phyloP scores from a whole-genome alignment of 64 coral and sea anemone genomes.

The Porites lutea region DNA sequence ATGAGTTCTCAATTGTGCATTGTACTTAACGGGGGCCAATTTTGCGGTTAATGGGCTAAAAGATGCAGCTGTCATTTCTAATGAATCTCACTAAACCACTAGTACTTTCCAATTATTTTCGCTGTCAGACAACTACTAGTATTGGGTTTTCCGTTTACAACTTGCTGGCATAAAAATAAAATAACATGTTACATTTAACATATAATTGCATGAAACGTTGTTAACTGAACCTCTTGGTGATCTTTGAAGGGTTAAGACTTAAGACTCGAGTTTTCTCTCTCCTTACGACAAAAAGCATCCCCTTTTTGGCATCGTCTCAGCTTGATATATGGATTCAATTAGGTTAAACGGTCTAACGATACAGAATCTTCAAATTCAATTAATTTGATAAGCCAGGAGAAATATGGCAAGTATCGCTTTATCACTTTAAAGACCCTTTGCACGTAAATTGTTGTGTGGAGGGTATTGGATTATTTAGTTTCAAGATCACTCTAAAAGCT shows the following conservation, averaged over 20 bases:
- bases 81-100: conserved; percentile 21
- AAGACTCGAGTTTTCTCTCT: background rate
- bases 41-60: conserved; percentile 29
- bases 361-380: background rate
- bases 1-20: conserved; percentile 26
- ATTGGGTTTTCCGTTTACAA: background rate
- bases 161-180: conserved; percentile 12
- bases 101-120: conserved; percentile 24
- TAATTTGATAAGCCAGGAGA: background rate
- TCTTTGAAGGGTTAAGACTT: background rate
- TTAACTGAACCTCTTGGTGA: background rate
- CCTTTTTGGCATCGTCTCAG: background rate
- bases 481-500: background rate
- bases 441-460: background rate
- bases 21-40: background rate
- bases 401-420: background rate
- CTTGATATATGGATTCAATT: background rate
- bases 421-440: background rate
- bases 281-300: background rate
- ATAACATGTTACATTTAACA: background rate
- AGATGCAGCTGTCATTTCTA: conserved; percentile 11
- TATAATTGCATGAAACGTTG: background rate
- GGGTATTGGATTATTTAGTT: background rate
- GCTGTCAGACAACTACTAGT: conserved; percentile 32
- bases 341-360: background rate